A percentile compares a stretch with the other conserved stretches of the same genome.
These are phyloP conservation scores for Dysmachus trigonus DNA, from an alignment of 2,888 invertebrate genomes.

Conservation along the genomic window DNA sequence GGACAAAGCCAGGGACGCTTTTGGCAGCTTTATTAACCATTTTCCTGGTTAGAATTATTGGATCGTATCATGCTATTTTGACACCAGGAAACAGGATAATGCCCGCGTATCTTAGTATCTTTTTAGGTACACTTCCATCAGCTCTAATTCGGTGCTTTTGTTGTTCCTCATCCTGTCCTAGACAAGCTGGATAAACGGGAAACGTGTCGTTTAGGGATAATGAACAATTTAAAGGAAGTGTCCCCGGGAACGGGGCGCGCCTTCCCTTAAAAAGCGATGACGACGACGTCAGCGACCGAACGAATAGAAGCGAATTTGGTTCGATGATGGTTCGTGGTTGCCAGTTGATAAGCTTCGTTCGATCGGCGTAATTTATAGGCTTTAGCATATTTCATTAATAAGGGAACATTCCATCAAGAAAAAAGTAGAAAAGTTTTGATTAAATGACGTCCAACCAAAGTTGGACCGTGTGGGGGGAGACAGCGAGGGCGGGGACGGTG, in stretches of 20 bases:
- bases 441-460: background rate
- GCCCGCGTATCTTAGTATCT: background rate
- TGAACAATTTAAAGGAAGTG: slow-evolving; percentile 16
- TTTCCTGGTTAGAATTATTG: slow-evolving; percentile 28
- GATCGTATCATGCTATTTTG: slow-evolving; percentile 42
- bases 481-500: background rate
- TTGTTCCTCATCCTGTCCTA: background rate
- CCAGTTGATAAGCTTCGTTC: slow-evolving; percentile 12
- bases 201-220: background rate
- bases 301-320: background rate
- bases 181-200: slow-evolving; percentile 1
- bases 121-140: background rate
- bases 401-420: slow-evolving; percentile 2
- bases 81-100: slow-evolving; percentile 37
- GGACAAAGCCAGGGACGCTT: background rate
- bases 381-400: slow-evolving; percentile 30
- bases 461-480: background rate
- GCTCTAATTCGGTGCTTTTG: background rate
- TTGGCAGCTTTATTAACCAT: slow-evolving; percentile 32
- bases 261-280: background rate
- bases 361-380: slow-evolving; percentile 16
- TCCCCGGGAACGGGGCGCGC: background rate
- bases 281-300: background rate
- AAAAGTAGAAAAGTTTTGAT: slow-evolving; percentile 45
- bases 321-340: background rate